phyloP scores from a whole-genome alignment of 2,113 vertebrate genomes.

The Oreochromis tanganicae region DNA sequence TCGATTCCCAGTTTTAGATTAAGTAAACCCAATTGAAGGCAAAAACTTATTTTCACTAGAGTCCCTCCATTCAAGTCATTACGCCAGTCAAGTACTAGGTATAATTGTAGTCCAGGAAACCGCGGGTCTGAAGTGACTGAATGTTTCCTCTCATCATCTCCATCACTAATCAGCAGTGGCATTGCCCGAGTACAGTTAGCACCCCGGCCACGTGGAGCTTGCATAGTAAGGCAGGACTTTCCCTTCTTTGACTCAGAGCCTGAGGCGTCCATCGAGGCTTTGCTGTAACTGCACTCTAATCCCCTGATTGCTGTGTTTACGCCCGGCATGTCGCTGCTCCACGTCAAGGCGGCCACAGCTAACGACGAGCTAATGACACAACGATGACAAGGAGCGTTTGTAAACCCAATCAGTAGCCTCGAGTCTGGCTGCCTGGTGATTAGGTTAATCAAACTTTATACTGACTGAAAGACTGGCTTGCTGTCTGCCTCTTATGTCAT shows the following conservation, averaged over 20 bases:
- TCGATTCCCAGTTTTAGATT: conserved; percentile 39
- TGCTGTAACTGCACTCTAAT: conserved; percentile 59
- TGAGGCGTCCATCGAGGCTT: conserved; percentile 53
- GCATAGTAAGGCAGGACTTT: conserved; percentile 33
- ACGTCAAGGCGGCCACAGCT: conserved; percentile 57
- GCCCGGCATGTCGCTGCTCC: conserved; percentile 47
- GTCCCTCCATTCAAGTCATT: conserved; percentile 30
- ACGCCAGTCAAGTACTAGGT: conserved; percentile 17
- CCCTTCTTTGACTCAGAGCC: conserved; percentile 51
- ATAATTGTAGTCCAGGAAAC: conserved; percentile 49
- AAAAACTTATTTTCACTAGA: conserved; percentile 26
- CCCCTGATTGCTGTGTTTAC: conserved; percentile 73
- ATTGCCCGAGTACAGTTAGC: conserved; percentile 44
- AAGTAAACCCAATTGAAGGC: conserved; percentile 38
- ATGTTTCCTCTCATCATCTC: conserved; percentile 64
- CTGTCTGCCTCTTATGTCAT: conserved; percentile 52
- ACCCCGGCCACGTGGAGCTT: conserved; percentile 28
- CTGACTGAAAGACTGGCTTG: conserved; percentile 45
- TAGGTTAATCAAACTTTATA: conserved; percentile 64
- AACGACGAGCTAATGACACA: conserved; percentile 65
- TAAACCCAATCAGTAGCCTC: conserved; percentile 66
- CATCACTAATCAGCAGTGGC: conserved; percentile 51
- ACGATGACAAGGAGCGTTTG: conserved; percentile 64
- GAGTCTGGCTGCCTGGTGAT: conserved; percentile 59
- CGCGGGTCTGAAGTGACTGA: conserved; percentile 47